Evolutionary conservation across 1,140 invertebrate species (phyloP).

Genomic region (Pectinophora gossypiella): DNA sequence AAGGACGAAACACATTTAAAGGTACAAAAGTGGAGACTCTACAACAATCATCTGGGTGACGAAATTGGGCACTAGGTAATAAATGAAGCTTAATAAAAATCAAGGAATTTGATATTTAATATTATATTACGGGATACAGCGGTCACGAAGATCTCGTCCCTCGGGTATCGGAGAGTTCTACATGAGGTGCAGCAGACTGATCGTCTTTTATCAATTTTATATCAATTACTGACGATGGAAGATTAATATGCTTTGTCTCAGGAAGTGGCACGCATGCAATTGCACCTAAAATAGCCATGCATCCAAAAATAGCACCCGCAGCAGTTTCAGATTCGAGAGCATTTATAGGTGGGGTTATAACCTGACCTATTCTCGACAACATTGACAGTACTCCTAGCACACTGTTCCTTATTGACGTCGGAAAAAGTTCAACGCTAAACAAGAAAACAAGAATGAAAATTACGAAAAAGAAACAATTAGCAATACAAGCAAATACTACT

Average conservation of each 20-base stretch:
- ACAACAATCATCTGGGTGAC: no score
- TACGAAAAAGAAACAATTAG: conserved; percentile 73
- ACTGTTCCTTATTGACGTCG: conserved; percentile 75
- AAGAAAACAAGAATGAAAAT: conserved; percentile 76
- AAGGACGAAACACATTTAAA: no score
- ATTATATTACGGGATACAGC: no score
- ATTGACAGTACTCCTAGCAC: conserved; percentile 74
- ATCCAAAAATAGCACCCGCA: conserved; percentile 80
- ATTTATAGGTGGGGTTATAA: conserved; percentile 68
- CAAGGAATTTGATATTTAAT: no score
- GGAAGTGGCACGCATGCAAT: conserved; percentile 77
- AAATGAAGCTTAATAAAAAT: no score
- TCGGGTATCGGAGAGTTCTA: no score
- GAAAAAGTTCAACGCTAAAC: conserved; percentile 76
- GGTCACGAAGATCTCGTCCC: no score
- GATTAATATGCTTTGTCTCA: conserved; percentile 46
- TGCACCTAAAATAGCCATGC: conserved; percentile 77
- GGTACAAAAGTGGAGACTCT: no score
- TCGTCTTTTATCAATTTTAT: conserved; percentile 21
- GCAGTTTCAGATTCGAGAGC: conserved; percentile 44
- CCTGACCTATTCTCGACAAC: conserved; percentile 73
- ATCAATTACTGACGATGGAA: conserved; percentile 48
- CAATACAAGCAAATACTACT: conserved; percentile 73
- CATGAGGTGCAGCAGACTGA: not conserved
- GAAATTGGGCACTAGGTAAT: no score